Evolutionary conservation across 2,888 invertebrate species (phyloP).

Genomic region (Serrognathus titanus): DNA sequence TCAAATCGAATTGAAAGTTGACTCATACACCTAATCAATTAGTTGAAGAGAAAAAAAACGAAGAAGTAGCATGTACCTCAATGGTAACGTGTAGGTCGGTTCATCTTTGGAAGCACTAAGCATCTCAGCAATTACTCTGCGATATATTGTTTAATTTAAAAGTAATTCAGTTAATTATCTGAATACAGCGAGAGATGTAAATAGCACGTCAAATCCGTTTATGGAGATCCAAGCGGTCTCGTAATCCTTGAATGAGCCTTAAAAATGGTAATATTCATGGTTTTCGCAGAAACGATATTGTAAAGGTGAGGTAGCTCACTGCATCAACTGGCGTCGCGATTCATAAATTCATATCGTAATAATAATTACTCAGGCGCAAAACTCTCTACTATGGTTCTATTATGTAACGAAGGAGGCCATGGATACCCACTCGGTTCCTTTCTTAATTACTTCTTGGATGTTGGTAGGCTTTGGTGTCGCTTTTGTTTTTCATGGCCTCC

Average conservation of each 20-base stretch:
- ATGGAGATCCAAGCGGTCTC: constrained; percentile 9
- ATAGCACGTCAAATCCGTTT: constrained; percentile 8
- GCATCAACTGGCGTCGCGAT: constrained; percentile 1
- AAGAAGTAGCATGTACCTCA: no score
- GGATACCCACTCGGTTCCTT: constrained; percentile 7
- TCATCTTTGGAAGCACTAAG: no score
- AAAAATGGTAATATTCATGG: constrained; percentile 7
- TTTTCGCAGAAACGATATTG: constrained; percentile 8
- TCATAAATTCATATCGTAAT: constrained; percentile 12
- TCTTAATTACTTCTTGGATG: constrained; percentile 1
- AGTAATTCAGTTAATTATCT: no score
- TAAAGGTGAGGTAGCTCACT: constrained; percentile 7
- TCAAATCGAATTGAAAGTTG: no score
- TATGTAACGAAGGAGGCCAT: constrained; percentile 9
- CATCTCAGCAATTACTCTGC: no score
- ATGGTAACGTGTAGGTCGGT: no score
- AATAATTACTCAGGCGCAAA: constrained; percentile 8
- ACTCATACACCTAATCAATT: no score
- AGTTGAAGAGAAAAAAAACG: no score
- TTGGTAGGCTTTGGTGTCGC: not conserved
- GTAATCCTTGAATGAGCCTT: constrained; percentile 10
- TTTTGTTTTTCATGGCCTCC: constrained; percentile 5
- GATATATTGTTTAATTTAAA: no score
- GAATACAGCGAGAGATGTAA: constrained; percentile 2
- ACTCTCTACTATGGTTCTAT: constrained; percentile 6